Percentiles rank a stretch among this genome's conserved stretches.
Conservation (phyloP, 2,888 invertebrate species). For the Parascotia fuliginaria region DNA sequence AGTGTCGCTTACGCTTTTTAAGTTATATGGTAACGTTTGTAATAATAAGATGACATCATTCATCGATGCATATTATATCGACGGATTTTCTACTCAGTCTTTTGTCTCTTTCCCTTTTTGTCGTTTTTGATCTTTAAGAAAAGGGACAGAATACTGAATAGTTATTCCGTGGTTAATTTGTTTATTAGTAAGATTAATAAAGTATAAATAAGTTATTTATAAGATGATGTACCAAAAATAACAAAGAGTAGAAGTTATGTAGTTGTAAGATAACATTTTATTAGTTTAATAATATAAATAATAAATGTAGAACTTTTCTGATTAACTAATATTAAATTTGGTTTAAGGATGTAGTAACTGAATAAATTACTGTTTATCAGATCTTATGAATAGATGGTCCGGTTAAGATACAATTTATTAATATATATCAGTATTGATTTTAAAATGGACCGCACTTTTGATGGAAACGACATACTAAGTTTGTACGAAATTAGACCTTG, state of each 20-base stretch:
- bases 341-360: not conserved
- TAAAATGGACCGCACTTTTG: not conserved
- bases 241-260: constrained; percentile 53
- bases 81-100: too few species aligned
- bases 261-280: constrained; percentile 38
- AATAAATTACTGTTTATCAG: not conserved
- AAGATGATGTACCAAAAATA: constrained; percentile 66
- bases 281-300: constrained; percentile 24
- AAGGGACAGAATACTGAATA: too few species aligned
- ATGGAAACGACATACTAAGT: too few species aligned
- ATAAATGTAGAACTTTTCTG: constrained; percentile 6
- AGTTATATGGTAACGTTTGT: too few species aligned
- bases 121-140: too few species aligned
- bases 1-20: too few species aligned
- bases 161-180: not conserved
- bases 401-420: not conserved
- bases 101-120: too few species aligned
- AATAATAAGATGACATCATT: too few species aligned
- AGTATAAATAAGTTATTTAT: constrained; percentile 26
- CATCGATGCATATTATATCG: too few species aligned
- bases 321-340: not conserved
- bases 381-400: not conserved
- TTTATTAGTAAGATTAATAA: constrained; percentile 14
- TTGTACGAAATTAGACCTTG: too few species aligned
- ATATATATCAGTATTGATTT: not conserved